A percentile compares a stretch with the other conserved stretches of the same genome.
phyloP scores from a whole-genome alignment of 2,113 vertebrate species.

The Tychaedon coryphoeus region DNA sequence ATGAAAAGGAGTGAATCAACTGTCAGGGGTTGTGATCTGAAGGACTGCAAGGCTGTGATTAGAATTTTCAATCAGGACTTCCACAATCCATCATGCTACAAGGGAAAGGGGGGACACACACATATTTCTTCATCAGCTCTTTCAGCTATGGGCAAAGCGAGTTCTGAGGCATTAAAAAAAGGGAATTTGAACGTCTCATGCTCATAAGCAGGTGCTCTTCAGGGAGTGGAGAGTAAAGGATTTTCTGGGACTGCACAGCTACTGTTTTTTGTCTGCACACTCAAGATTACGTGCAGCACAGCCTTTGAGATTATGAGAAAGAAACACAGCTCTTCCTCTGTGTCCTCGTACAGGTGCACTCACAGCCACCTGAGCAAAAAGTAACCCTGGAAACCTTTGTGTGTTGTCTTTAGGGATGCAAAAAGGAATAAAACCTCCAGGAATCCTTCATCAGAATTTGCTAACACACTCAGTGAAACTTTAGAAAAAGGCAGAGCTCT shows the following conservation, averaged over 20 bases:
- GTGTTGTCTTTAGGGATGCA: neutral
- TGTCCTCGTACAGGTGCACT: neutral
- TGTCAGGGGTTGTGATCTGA: constrained; percentile 70
- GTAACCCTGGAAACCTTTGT: neutral
- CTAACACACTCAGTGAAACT: neutral
- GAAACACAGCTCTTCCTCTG: neutral
- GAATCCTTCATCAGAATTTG: neutral
- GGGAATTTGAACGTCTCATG: neutral
- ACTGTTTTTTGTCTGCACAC: neutral
- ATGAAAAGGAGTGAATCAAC: constrained; percentile 77
- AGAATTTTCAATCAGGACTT: constrained; percentile 79
- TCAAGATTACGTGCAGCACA: neutral
- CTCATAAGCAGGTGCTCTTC: neutral
- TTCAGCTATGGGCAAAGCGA: neutral
- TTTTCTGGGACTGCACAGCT: neutral
- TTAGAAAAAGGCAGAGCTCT: neutral
- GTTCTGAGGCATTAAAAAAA: neutral
- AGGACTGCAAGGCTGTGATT: constrained; percentile 74
- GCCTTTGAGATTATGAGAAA: neutral
- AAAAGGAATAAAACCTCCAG: neutral
- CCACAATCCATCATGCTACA: constrained; percentile 53
- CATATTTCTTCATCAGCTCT: neutral
- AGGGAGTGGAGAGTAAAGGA: neutral
- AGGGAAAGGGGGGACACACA: neutral
- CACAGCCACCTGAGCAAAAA: neutral